These are phyloP conservation scores for Aporophyla lueneburgensis DNA, from an alignment of 2,888 invertebrate genomes.

Conservation along the genomic window DNA sequence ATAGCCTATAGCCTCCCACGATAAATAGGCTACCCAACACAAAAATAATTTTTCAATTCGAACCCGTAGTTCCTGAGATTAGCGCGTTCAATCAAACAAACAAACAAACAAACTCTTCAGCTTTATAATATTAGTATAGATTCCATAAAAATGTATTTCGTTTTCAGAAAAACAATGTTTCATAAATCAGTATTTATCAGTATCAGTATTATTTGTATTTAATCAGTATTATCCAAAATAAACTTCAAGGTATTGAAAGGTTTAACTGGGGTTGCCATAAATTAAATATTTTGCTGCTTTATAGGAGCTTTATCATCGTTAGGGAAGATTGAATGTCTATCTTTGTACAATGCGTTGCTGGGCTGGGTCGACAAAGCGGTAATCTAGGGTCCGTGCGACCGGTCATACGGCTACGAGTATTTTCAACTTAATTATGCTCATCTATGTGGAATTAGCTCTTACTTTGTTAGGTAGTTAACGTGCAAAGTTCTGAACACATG, in stretches of 20 bases:
- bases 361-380: constrained; percentile 10
- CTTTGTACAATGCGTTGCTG: constrained; percentile 29
- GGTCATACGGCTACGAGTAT: not conserved
- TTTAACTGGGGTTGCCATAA: constrained; percentile 24
- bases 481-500: not conserved
- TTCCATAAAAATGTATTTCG: not conserved
- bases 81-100: too few relatives aligned
- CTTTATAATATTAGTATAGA: too few relatives aligned
- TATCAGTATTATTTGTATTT: too few relatives aligned
- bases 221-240: constrained; percentile 31
- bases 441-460: constrained; percentile 9
- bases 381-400: constrained; percentile 36
- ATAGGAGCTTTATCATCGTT: constrained; percentile 6
- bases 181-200: too few relatives aligned
- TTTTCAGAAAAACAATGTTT: constrained; percentile 10
- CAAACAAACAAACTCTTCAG: too few relatives aligned
- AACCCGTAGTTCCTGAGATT: too few relatives aligned
- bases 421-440: not conserved
- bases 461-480: not conserved
- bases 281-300: constrained; percentile 12
- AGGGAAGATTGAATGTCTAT: not conserved
- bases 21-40: too few relatives aligned
- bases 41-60: too few relatives aligned
- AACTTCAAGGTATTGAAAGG: constrained; percentile 21
- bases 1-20: too few relatives aligned